A percentile compares a stretch with the other conserved stretches of the same genome.
Evolutionary conservation across 2,888 invertebrate species (phyloP).

Genomic region (Drosophila mercatorum): DNA sequence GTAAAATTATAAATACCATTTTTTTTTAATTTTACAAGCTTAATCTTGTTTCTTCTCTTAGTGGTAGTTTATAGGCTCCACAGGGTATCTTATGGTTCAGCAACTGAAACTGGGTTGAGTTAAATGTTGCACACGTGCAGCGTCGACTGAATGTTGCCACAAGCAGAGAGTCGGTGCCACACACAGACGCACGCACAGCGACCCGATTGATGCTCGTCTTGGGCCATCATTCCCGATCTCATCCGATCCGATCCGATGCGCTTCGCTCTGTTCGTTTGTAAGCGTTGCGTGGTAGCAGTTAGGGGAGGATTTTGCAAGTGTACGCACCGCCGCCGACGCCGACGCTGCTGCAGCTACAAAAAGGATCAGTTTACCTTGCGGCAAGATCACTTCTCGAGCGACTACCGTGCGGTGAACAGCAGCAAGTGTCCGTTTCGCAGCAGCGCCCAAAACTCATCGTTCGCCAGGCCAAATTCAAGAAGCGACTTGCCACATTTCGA

Average conservation of each 20-base stretch:
- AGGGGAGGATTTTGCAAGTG: constrained; percentile 80
- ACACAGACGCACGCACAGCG: constrained; percentile 51
- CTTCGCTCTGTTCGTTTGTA: constrained; percentile 36
- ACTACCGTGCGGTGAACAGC: constrained; percentile 82
- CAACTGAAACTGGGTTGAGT: background rate
- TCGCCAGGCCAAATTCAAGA: constrained; percentile 23
- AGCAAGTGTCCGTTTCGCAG: constrained; percentile 37
- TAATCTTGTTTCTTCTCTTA: background rate
- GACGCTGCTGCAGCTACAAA: constrained; percentile 73
- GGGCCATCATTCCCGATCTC: constrained; percentile 47
- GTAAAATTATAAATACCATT: background rate
- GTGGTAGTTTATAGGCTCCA: background rate
- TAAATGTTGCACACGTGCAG: constrained; percentile 56
- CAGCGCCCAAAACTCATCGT: constrained; percentile 18
- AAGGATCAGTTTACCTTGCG: constrained; percentile 83
- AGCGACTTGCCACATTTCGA: constrained; percentile 12
- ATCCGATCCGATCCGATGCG: constrained; percentile 39
- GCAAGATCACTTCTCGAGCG: constrained; percentile 83
- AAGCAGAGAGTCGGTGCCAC: constrained; percentile 55
- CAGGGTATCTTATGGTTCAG: constrained; percentile 22
- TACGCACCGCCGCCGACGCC: constrained; percentile 44
- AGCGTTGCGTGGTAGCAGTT: constrained; percentile 75
- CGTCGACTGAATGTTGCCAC: constrained; percentile 45
- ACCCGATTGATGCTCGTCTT: constrained; percentile 70
- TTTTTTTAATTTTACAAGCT: background rate